Conservation (phyloP, 2,888 invertebrate species). For the Leptopilina myrica region DNA sequence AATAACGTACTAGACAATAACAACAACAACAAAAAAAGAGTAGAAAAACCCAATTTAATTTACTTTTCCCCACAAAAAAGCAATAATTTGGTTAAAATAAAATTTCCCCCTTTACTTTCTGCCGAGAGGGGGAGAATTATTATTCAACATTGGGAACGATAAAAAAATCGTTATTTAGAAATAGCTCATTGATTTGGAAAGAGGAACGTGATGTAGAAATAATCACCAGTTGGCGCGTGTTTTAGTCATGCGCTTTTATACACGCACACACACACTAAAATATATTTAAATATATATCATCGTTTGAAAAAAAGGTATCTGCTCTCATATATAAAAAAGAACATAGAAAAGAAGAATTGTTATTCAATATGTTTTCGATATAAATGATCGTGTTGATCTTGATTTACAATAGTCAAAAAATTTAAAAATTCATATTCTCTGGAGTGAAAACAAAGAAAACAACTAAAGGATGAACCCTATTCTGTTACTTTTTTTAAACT, state of each 20-base stretch:
- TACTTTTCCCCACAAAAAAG: neutral
- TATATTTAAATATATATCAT: neutral
- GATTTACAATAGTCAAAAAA: too few relatives aligned
- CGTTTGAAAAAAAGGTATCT: neutral
- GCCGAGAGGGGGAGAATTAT: too few relatives aligned
- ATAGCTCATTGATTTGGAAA: conserved; percentile 24
- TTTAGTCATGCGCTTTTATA: neutral
- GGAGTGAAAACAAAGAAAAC: too few relatives aligned
- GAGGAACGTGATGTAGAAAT: conserved; percentile 16
- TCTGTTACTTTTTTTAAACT: too few relatives aligned
- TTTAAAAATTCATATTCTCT: too few relatives aligned
- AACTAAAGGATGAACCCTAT: too few relatives aligned
- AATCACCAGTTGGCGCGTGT: conserved; percentile 13
- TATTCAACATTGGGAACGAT: neutral
- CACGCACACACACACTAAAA: neutral
- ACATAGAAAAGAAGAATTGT: too few relatives aligned
- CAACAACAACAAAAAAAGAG: too few relatives aligned
- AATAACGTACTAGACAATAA: too few relatives aligned
- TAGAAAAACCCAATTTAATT: neutral
- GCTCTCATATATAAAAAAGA: too few relatives aligned
- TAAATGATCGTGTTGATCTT: too few relatives aligned
- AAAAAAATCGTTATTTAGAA: conserved; percentile 4
- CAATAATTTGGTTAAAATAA: neutral
- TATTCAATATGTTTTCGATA: too few relatives aligned
- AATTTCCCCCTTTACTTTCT: neutral